Evolutionary conservation across 2,113 vertebrate genomes (phyloP).

Genomic region (Anolis sagrei): DNA sequence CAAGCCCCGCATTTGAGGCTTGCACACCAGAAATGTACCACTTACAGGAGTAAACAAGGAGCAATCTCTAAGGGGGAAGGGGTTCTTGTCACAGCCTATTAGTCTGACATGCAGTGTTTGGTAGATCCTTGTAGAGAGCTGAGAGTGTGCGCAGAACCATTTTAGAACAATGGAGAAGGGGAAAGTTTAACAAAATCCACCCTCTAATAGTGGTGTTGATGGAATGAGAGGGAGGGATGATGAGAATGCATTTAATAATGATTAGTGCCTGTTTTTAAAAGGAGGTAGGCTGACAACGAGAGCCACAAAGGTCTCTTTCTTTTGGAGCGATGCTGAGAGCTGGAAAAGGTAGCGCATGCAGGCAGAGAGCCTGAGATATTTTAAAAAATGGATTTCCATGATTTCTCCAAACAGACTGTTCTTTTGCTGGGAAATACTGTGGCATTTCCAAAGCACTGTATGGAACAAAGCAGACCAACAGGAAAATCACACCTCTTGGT

Average conservation of each 20-base stretch:
- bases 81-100: background rate
- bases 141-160: background rate
- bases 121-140: slow-evolving; percentile 19
- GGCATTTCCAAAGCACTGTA: background rate
- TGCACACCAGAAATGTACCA: slow-evolving; percentile 23
- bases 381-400: background rate
- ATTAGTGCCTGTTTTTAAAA: slow-evolving; percentile 78
- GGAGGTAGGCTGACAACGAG: slow-evolving; percentile 68
- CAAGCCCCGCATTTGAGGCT: too few species aligned
- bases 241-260: slow-evolving; percentile 67
- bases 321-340: slow-evolving; percentile 33
- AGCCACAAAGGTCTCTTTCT: slow-evolving; percentile 63
- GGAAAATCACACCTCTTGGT: slow-evolving; percentile 25
- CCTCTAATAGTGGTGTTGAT: slow-evolving; percentile 51
- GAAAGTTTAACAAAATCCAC: slow-evolving; percentile 56
- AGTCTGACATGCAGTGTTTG: slow-evolving; percentile 2
- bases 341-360: background rate
- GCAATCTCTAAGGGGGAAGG: background rate
- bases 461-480: background rate
- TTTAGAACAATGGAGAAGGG: slow-evolving; percentile 41
- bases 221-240: slow-evolving; percentile 57
- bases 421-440: background rate
- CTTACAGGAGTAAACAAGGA: slow-evolving; percentile 1
- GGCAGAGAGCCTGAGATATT: background rate
- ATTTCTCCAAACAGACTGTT: background rate